These are phyloP conservation scores for Lepeophtheirus salmonis DNA, from an alignment of 1,140 invertebrate genomes.

Conservation along the genomic window DNA sequence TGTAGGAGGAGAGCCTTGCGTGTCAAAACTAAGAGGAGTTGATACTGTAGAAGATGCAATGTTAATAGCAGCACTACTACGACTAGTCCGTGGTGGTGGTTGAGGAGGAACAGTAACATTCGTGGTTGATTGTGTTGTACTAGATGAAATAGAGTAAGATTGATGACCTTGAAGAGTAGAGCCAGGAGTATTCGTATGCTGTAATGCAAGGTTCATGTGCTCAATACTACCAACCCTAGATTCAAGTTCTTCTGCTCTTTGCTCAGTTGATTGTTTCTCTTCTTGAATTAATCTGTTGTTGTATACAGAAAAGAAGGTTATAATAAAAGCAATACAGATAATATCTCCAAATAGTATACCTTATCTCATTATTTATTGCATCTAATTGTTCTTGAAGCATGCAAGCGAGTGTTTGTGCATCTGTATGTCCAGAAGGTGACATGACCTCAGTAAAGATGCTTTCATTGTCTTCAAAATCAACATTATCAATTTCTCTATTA, in stretches of 20 bases:
- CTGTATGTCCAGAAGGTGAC: slow-evolving; percentile 43
- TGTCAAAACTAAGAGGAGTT: slow-evolving; percentile 11
- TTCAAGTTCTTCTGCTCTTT: slow-evolving; percentile 87
- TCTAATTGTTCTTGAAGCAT: slow-evolving; percentile 98
- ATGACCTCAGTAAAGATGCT: slow-evolving; percentile 23
- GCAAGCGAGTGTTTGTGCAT: slow-evolving; percentile 88
- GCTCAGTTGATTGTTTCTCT: slow-evolving; percentile 94
- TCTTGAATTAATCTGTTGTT: slow-evolving; percentile 63
- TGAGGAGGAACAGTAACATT: slow-evolving; percentile 27
- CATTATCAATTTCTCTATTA: slow-evolving; percentile 22
- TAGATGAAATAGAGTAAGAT: slow-evolving; percentile 19
- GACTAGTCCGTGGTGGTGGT: slow-evolving; percentile 21
- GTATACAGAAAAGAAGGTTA: slow-evolving; percentile 10
- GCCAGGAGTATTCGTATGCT: slow-evolving; percentile 25
- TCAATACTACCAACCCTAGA: slow-evolving; percentile 84
- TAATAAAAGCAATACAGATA: neutral
- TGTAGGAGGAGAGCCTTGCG: slow-evolving; percentile 20
- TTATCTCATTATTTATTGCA: slow-evolving; percentile 98
- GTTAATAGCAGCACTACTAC: neutral
- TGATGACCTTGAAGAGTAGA: too few relatives aligned
- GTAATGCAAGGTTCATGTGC: slow-evolving; percentile 55
- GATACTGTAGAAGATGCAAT: neutral
- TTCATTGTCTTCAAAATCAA: slow-evolving; percentile 23
- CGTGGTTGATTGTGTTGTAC: slow-evolving; percentile 19
- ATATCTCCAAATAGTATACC: slow-evolving; percentile 26